Conservation (phyloP, 2,888 invertebrate genomes). For the Agrotis clavis region DNA sequence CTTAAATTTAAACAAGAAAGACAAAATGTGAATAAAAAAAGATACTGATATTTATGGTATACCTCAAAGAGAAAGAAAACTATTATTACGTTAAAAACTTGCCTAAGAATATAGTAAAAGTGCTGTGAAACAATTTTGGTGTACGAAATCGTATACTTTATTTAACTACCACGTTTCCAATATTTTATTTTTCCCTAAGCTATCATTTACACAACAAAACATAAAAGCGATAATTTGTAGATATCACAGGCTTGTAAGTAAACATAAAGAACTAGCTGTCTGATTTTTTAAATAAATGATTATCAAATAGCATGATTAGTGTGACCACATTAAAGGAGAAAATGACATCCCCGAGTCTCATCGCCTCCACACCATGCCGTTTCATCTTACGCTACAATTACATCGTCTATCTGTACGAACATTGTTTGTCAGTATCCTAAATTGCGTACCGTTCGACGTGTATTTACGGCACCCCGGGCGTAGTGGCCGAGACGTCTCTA, state of each 20-base stretch:
- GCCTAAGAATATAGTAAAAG: background rate
- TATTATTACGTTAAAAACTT: background rate
- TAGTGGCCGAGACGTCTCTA: constrained; percentile 61
- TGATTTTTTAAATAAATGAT: background rate
- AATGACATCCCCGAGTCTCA: constrained; percentile 51
- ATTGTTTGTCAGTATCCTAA: constrained; percentile 63
- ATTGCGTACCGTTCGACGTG: constrained; percentile 61
- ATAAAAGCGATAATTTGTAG: constrained; percentile 1
- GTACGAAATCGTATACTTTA: background rate
- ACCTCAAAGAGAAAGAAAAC: background rate
- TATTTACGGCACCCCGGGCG: constrained; percentile 58
- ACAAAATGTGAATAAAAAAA: too few relatives aligned
- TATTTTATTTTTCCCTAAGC: too few relatives aligned
- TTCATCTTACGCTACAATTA: constrained; percentile 65
- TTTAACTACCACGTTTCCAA: background rate
- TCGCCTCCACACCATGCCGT: constrained; percentile 25
- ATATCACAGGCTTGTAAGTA: background rate
- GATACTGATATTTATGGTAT: too few relatives aligned
- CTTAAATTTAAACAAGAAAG: too few relatives aligned
- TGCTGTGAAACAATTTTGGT: background rate
- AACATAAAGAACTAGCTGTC: too few relatives aligned
- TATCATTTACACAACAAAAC: background rate
- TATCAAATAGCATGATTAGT: constrained; percentile 15
- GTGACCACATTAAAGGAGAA: constrained; percentile 30
- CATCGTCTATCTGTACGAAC: constrained; percentile 54